Conservation (phyloP, 2,113 vertebrate species). For the Scophthalmus maximus region DNA sequence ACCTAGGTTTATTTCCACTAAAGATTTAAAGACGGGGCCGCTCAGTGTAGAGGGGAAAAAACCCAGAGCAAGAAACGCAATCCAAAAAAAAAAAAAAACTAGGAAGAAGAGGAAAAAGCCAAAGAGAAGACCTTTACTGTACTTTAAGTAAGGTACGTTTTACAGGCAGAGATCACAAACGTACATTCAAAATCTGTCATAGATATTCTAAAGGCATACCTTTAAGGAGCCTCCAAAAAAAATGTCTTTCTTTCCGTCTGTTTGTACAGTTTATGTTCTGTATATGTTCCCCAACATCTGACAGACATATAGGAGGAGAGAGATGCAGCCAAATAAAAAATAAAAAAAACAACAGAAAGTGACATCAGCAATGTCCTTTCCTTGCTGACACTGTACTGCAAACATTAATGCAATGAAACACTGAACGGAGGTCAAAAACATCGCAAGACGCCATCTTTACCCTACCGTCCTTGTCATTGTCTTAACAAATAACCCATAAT, state of each 20-base stretch:
- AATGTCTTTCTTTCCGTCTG: background rate
- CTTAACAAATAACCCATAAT: conserved; percentile 30
- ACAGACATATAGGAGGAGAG: background rate
- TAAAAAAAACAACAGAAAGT: too few relatives aligned
- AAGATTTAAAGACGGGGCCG: too few relatives aligned
- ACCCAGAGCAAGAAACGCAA: too few relatives aligned
- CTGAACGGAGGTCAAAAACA: conserved; percentile 24
- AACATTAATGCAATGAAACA: conserved; percentile 47
- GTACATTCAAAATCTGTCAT: too few relatives aligned
- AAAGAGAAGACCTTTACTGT: too few relatives aligned
- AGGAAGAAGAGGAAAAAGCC: too few relatives aligned
- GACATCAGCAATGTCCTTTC: conserved; percentile 34
- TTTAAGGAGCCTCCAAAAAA: background rate
- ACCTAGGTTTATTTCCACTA: too few relatives aligned
- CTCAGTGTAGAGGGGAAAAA: too few relatives aligned
- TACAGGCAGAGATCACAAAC: too few relatives aligned
- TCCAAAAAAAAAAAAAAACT: too few relatives aligned
- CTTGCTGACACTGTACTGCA: background rate
- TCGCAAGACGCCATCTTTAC: background rate
- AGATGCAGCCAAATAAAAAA: conserved; percentile 4
- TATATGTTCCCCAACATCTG: background rate
- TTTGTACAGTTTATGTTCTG: background rate
- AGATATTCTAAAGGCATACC: too few relatives aligned
- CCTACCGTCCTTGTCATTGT: background rate
- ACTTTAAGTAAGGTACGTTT: too few relatives aligned